These are phyloP conservation scores for Leucopsar rothschildi DNA, from an alignment of 2,113 vertebrate genomes.

Conservation along the genomic window DNA sequence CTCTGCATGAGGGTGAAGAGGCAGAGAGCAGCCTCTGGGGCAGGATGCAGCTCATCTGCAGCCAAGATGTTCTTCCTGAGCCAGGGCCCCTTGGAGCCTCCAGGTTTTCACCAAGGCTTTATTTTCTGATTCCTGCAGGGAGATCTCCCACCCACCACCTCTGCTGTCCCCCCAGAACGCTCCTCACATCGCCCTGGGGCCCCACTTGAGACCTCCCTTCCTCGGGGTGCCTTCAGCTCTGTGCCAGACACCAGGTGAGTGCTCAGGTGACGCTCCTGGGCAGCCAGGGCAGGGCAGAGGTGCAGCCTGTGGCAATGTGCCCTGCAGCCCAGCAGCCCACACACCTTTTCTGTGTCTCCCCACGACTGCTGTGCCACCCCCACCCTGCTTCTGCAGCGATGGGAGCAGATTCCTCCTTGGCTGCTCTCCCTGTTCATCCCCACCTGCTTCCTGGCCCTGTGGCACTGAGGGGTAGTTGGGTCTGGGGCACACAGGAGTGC, in stretches of 20 bases:
- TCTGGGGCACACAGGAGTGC: not conserved
- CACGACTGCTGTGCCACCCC: accelerated
- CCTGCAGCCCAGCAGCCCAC: not conserved
- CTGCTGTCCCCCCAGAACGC: constrained; percentile 90
- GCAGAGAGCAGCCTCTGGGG: not conserved
- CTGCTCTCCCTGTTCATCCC: not conserved
- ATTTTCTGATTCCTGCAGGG: constrained; percentile 74
- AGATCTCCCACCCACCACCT: constrained; percentile 88
- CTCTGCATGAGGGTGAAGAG: not conserved
- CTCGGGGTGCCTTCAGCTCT: constrained; percentile 92
- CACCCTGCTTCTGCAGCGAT: accelerated
- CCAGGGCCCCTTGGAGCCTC: not conserved
- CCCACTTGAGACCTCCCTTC: constrained; percentile 93
- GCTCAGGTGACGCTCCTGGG: accelerated
- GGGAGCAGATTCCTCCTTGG: not conserved
- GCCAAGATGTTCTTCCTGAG: not conserved
- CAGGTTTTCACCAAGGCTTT: not conserved
- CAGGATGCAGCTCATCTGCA: not conserved
- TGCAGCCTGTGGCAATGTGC: not conserved
- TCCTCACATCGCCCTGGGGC: constrained; percentile 91
- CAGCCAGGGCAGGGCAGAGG: not conserved
- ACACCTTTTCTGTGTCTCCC: accelerated
- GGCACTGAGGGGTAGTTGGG: no score
- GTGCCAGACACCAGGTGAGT: constrained; percentile 92
- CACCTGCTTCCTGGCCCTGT: accelerated